Evolutionary conservation across 1,140 invertebrate species (phyloP).

Genomic region (Babylonia areolata): DNA sequence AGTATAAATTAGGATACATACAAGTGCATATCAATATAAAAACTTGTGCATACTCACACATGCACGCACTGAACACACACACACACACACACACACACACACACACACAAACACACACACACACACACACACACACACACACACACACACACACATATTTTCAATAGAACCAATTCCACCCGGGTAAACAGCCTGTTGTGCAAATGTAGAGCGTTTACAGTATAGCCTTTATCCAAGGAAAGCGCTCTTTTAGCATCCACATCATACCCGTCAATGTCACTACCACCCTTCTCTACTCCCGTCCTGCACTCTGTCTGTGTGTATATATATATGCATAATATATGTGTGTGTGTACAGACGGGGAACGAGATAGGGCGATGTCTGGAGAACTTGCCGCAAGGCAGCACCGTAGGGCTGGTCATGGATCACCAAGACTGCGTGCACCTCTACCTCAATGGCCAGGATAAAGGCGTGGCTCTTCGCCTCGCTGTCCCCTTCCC

Average conservation of each 20-base stretch:
- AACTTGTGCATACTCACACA: too few species aligned
- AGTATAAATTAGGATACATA: too few species aligned
- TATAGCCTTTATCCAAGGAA: too few species aligned
- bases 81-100: too few species aligned
- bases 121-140: not conserved
- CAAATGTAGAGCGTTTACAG: too few species aligned
- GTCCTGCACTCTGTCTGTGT: not conserved
- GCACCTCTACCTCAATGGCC: slow-evolving; percentile 3
- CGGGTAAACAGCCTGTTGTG: too few species aligned
- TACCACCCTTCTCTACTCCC: not conserved
- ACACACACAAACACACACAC: too few species aligned
- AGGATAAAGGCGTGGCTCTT: slow-evolving; percentile 14
- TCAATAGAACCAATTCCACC: too few species aligned
- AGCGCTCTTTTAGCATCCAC: too few species aligned
- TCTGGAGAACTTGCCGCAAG: slow-evolving; percentile 15
- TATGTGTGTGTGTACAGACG: not conserved
- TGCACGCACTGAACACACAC: too few species aligned
- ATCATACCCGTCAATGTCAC: too few species aligned
- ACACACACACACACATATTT: not conserved
- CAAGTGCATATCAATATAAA: too few species aligned
- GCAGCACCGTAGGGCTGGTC: not conserved
- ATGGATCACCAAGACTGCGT: not conserved
- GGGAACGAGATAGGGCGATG: not conserved
- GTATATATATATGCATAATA: not conserved
- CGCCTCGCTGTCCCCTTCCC: not conserved